These are phyloP conservation scores for Xylota sylvarum DNA, from an alignment of 2,888 invertebrate species.

Conservation along the genomic window DNA sequence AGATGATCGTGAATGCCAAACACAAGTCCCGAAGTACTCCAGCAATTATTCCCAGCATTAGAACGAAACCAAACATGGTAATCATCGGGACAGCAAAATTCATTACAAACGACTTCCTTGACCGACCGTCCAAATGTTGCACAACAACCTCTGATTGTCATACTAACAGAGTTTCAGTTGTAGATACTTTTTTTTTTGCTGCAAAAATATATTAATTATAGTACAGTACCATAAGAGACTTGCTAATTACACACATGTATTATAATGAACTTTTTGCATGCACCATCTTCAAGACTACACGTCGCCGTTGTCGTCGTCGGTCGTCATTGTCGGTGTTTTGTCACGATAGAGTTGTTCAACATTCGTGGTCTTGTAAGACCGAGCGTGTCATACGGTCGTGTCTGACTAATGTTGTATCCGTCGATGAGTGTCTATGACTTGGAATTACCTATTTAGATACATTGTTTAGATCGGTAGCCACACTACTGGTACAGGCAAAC, in stretches of 20 bases:
- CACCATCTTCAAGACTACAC: constrained; percentile 44
- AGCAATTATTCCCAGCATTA: constrained; percentile 31
- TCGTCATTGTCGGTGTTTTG: constrained; percentile 19
- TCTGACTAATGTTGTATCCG: constrained; percentile 35
- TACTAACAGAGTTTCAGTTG: constrained; percentile 7
- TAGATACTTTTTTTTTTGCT: not conserved
- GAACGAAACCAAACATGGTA: constrained; percentile 58
- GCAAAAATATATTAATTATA: constrained; percentile 25
- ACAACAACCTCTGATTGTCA: constrained; percentile 51
- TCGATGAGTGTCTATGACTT: constrained; percentile 31
- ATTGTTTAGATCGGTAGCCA: constrained; percentile 16
- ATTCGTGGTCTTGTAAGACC: constrained; percentile 36
- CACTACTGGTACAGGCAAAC: constrained; percentile 9
- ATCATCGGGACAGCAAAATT: constrained; percentile 28
- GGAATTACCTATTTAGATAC: constrained; percentile 44
- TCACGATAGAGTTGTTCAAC: constrained; percentile 52
- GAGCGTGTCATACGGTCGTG: constrained; percentile 55
- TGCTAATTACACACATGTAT: constrained; percentile 45
- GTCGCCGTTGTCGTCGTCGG: no score
- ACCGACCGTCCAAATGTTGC: constrained; percentile 62
- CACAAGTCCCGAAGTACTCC: not conserved
- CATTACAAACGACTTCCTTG: constrained; percentile 64
- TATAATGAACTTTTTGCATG: constrained; percentile 58
- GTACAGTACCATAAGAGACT: constrained; percentile 25
- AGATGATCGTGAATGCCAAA: constrained; percentile 38